Percentiles rank a stretch among this genome's conserved stretches.
Evolutionary conservation across 2,113 vertebrate genomes (phyloP).

Genomic region (Alligator mississippiensis): DNA sequence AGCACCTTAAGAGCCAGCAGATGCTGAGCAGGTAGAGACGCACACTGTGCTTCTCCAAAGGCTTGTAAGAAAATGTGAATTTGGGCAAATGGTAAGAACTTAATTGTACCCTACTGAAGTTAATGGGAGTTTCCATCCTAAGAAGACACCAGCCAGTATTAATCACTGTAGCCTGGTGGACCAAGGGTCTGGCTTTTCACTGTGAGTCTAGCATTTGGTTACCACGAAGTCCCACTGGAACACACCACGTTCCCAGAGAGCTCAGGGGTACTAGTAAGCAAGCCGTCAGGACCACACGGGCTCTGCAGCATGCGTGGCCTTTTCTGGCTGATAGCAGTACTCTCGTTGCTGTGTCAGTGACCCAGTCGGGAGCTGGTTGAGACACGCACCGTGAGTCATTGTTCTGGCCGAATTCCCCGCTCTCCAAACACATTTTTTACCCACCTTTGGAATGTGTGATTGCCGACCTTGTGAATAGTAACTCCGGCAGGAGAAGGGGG

Average conservation of each 20-base stretch:
- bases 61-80: background rate
- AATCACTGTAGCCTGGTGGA: background rate
- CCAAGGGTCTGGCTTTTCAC: background rate
- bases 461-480: background rate
- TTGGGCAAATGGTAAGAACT: background rate
- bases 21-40: background rate
- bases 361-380: slow-evolving; percentile 15
- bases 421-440: slow-evolving; percentile 48
- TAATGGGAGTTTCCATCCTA: background rate
- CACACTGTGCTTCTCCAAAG: background rate
- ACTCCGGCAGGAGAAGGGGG: background rate
- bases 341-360: background rate
- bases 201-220: background rate
- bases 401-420: slow-evolving; percentile 38
- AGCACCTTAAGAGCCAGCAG: background rate
- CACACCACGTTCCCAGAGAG: background rate
- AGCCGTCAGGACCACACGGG: background rate
- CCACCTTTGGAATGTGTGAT: slow-evolving; percentile 56
- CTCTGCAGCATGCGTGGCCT: background rate
- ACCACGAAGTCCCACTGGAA: background rate
- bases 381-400: slow-evolving; percentile 48
- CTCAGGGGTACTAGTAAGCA: background rate
- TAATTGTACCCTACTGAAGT: background rate
- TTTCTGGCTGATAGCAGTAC: background rate
- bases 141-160: background rate